Evolutionary conservation across 2,113 vertebrate genomes (phyloP).

Genomic region (Phylloscopus trochilus): DNA sequence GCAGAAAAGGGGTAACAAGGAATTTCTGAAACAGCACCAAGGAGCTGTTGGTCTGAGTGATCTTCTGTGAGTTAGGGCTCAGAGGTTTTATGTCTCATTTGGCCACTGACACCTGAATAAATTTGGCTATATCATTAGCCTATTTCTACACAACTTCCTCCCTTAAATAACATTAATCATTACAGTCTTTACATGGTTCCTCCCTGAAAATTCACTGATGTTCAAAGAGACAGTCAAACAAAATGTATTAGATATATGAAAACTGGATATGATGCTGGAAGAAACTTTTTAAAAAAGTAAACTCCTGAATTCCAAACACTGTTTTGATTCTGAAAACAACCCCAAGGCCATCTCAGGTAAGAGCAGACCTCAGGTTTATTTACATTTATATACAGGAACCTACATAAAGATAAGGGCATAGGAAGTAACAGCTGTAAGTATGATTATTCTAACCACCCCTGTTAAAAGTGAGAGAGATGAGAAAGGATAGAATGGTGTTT

Average conservation of each 20-base stretch:
- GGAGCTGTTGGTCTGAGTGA: background rate
- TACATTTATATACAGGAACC: background rate
- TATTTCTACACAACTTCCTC: background rate
- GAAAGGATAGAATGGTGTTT: background rate
- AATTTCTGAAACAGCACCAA: background rate
- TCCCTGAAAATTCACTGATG: background rate
- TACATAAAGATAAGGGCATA: background rate
- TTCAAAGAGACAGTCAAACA: background rate
- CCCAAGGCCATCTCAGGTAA: background rate
- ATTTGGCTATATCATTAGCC: background rate
- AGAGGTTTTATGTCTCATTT: background rate
- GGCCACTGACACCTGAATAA: conserved; percentile 9
- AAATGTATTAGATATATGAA: background rate
- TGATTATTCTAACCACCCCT: background rate
- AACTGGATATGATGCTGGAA: background rate
- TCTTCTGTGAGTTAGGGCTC: background rate
- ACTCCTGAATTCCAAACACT: background rate
- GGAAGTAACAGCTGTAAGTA: background rate
- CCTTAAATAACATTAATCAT: background rate
- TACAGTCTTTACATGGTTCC: background rate
- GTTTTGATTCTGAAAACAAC: background rate
- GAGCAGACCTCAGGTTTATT: background rate
- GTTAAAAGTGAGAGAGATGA: background rate
- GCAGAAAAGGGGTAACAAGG: background rate
- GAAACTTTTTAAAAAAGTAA: background rate